Conservation (phyloP, 2,113 vertebrate genomes). For the Uria lomvia region DNA sequence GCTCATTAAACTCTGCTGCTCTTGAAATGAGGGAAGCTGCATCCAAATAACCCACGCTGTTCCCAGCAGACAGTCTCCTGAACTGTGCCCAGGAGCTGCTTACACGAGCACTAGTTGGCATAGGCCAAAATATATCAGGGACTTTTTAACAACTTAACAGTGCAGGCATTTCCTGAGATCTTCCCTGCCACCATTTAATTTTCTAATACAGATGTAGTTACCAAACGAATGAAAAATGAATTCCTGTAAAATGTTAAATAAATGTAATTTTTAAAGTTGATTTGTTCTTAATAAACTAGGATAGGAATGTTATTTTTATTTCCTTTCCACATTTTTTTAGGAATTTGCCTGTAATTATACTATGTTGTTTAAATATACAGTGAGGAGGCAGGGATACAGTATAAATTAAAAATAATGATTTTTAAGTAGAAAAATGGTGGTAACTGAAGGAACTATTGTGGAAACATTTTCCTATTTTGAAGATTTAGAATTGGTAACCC, state of each 20-base stretch:
- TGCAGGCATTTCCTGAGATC: neutral
- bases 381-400: neutral
- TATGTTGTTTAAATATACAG: neutral
- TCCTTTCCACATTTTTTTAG: neutral
- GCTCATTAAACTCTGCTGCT: neutral
- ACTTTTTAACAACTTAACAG: neutral
- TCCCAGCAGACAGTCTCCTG: neutral
- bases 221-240: neutral
- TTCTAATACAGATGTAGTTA: neutral
- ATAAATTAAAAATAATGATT: neutral
- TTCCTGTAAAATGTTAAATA: neutral
- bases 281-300: neutral
- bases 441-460: neutral
- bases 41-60: neutral
- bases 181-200: neutral
- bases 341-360: neutral
- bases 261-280: neutral
- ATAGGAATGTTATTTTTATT: neutral
- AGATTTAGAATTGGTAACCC: neutral
- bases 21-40: neutral
- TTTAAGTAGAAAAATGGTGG: neutral
- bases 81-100: neutral
- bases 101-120: neutral
- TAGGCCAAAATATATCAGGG: neutral
- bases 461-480: rapidly evolving